Conservation (phyloP, 2,888 invertebrate species). For the Myathropa florea region DNA sequence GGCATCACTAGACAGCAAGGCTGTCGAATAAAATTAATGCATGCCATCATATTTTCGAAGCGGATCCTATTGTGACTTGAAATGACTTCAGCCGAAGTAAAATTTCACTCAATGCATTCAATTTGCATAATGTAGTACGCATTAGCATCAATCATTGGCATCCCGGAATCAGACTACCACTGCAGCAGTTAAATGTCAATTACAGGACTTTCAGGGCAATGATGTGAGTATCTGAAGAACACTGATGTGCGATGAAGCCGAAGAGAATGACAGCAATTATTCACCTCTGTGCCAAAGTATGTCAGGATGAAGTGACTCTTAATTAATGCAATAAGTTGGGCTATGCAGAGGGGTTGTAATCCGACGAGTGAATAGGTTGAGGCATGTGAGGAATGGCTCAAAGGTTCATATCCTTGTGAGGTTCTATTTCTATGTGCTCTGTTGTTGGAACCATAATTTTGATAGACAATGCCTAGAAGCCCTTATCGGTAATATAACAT, state of each 20-base stretch:
- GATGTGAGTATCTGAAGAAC: neutral
- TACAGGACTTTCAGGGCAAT: neutral
- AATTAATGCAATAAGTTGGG: neutral
- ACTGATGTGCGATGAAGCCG: neutral
- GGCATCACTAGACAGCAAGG: neutral
- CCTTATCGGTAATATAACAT: too few species aligned
- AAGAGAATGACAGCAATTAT: neutral
- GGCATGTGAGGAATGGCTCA: neutral
- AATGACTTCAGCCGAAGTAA: neutral
- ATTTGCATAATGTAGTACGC: neutral
- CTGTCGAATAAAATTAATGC: neutral
- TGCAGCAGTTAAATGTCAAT: neutral
- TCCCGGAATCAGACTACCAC: neutral
- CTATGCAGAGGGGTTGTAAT: neutral
- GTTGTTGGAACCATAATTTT: neutral
- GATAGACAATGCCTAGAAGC: neutral
- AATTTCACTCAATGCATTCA: neutral
- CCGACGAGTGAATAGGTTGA: neutral
- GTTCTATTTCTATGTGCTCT: neutral
- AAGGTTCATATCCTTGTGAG: neutral
- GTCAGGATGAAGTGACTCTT: neutral
- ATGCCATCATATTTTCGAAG: neutral
- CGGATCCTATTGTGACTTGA: neutral
- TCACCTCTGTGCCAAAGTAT: neutral
- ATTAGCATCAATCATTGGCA: neutral